Base-by-base conservation (phyloP, 92 coral and sea anemone species). In the Phenganax subtilis region DNA sequence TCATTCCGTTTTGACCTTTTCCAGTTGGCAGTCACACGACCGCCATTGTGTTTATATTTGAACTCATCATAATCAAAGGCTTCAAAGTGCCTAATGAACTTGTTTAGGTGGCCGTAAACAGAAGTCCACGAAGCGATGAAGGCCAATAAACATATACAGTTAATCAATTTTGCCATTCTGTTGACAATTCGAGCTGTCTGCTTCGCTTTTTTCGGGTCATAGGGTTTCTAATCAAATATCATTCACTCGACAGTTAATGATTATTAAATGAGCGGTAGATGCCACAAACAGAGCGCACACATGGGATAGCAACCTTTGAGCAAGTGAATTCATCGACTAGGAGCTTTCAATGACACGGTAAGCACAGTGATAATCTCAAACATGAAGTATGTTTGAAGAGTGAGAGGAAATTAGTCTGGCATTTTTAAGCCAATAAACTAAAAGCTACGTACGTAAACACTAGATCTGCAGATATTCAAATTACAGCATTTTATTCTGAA, bases 11-110 rank as follows among this genome's bases (percentile, higher is more conserved):
- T 84, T 79, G 87, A 93, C 28, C 82, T 76, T 2, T 68, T 73
- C 78, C 47, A 37, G 47, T 37, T 37, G 47, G 47, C 47, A 37
- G 47, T 37, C 47, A 37, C 47, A 37, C 3, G 47, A 37, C 47
- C 47, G 47, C 3, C 47, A 1, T 37, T 37, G 47, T 88, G 93
- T 54, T 90, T 80, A 29, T 71, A 53, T 27, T 25, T 51, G 64
- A 65, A 12, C 20, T 12, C 64, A 37, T 37, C 47, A 83, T 93
- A 93, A 81, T 88, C 82, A 10, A 93, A 83, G 0, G 88, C 85
- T 30, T 93, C 97, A 70, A 60, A 93, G 65, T 90, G 88, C 66
- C 74, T 88, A 71, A 93, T 93, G 71, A 89, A 89, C 53, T 82
- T 81, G 10, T 90, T 86, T 1, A 91, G 75, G 47, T 82, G 84